phyloP scores from a whole-genome alignment of 2,888 invertebrate genomes.

The Mythimna lalbum region DNA sequence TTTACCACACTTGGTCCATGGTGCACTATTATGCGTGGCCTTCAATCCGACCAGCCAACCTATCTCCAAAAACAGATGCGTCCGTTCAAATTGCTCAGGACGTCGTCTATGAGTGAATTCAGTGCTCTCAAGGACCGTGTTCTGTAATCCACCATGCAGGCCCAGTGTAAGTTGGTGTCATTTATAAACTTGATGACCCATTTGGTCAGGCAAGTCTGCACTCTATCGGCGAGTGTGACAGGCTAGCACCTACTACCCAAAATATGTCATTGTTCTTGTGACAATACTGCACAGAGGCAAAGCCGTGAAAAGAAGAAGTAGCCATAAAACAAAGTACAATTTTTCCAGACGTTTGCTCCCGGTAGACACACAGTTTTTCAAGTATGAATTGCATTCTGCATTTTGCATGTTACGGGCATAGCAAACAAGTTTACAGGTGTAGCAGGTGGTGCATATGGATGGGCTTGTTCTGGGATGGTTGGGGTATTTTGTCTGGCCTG shows the following conservation, averaged over 20 bases:
- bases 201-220: too few relatives aligned
- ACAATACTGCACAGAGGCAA: neutral
- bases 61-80: too few relatives aligned
- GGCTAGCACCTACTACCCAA: neutral
- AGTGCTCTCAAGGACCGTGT: too few relatives aligned
- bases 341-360: neutral
- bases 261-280: neutral
- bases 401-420: slow-evolving; percentile 35
- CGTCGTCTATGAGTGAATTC: too few relatives aligned
- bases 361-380: neutral
- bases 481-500: neutral
- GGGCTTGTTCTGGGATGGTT: neutral
- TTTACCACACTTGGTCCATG: too few relatives aligned
- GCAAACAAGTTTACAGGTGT: slow-evolving; percentile 17
- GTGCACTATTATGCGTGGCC: too few relatives aligned
- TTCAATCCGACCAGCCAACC: too few relatives aligned
- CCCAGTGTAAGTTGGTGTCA: too few relatives aligned
- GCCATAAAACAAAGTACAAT: neutral
- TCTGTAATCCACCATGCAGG: too few relatives aligned
- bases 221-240: too few relatives aligned
- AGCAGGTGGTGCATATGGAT: neutral
- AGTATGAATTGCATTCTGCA: slow-evolving; percentile 16
- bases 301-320: neutral
- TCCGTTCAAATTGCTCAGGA: too few relatives aligned
- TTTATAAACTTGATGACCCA: too few relatives aligned